These are phyloP conservation scores for Buceros bicornis DNA, from an alignment of 2,797 vertebrate species.

Conservation along the genomic window DNA sequence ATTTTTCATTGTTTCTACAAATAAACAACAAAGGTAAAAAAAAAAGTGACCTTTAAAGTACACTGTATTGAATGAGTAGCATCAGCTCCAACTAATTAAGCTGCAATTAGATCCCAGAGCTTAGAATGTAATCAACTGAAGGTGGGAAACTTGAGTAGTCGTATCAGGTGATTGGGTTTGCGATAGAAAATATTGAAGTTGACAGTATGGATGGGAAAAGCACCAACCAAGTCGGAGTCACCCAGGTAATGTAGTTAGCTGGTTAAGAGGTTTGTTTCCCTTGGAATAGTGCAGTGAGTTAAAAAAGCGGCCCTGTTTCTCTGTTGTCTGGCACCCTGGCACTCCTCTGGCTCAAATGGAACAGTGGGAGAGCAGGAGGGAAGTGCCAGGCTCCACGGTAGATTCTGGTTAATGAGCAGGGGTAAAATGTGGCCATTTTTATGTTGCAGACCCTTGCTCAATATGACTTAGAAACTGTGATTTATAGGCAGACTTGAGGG, in stretches of 20 bases:
- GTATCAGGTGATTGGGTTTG: neutral
- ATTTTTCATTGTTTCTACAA: neutral
- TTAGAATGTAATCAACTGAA: neutral
- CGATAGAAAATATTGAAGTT: conserved; percentile 7
- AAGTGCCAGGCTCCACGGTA: neutral
- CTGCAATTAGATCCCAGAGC: conserved; percentile 13
- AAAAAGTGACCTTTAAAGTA: neutral
- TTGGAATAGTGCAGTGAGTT: neutral
- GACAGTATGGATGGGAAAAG: neutral
- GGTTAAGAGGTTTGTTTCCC: conserved; percentile 31
- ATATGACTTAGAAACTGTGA: neutral
- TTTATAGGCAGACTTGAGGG: neutral
- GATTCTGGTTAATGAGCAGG: neutral
- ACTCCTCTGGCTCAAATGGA: neutral
- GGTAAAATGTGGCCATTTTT: neutral
- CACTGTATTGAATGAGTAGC: neutral
- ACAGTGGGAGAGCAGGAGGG: neutral
- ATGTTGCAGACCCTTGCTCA: neutral
- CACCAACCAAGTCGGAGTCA: neutral
- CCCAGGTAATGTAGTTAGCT: neutral
- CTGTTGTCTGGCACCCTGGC: neutral
- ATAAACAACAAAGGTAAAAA: neutral
- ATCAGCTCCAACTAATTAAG: conserved; percentile 29
- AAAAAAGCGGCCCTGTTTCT: neutral
- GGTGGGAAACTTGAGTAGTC: conserved; percentile 29